Evolutionary conservation across 2,888 invertebrate genomes (phyloP).

Genomic region (Ctena decussata): DNA sequence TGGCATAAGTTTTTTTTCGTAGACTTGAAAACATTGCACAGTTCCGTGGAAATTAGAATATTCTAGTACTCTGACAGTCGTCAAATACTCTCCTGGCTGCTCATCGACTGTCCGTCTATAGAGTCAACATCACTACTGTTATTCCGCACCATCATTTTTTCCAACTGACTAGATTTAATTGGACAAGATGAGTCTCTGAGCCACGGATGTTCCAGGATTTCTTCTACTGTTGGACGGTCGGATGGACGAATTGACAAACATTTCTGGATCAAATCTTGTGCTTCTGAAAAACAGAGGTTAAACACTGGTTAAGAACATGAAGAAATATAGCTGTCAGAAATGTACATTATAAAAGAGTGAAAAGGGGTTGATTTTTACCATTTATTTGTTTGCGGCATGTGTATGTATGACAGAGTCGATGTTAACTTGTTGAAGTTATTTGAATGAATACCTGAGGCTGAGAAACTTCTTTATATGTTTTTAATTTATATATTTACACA

Average conservation of each 20-base stretch:
- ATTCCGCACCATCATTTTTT: conserved; percentile 66
- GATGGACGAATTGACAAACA: conserved; percentile 88
- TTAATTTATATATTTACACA: no score
- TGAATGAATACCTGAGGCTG: no score
- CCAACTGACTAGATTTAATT: conserved; percentile 66
- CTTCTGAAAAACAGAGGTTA: conserved; percentile 85
- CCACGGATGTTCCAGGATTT: conserved; percentile 89
- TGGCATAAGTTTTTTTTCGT: conserved; percentile 59
- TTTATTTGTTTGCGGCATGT: no score
- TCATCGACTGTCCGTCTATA: conserved; percentile 76
- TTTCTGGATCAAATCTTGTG: conserved; percentile 88
- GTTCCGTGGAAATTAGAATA: conserved; percentile 37
- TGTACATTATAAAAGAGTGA: no score
- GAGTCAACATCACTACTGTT: conserved; percentile 64
- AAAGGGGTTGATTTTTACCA: no score
- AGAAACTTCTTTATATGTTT: no score
- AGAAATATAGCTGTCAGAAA: no score
- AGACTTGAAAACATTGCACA: conserved; percentile 60
- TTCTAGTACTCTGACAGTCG: conserved; percentile 19
- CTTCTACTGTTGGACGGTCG: conserved; percentile 88
- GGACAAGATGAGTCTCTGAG: conserved; percentile 78
- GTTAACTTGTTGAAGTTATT: no score
- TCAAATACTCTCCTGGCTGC: conserved; percentile 81
- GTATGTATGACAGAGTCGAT: no score
- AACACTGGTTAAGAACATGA: no score